phyloP scores from a whole-genome alignment of 2,113 vertebrate genomes.

The Ibidorhyncha struthersii region DNA sequence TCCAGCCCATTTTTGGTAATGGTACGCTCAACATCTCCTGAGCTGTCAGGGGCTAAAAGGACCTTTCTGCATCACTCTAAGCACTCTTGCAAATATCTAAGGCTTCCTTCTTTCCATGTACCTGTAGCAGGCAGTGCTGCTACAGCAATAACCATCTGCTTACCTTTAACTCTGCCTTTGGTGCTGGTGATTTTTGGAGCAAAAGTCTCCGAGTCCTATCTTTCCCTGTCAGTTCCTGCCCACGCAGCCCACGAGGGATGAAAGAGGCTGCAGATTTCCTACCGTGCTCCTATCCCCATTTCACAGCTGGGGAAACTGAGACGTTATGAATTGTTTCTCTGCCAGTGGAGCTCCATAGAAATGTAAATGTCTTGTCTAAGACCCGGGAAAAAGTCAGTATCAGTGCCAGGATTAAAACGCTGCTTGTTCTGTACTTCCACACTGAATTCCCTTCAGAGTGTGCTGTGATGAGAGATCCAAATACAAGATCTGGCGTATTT shows the following conservation, averaged over 20 bases:
- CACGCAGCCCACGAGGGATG: accelerated
- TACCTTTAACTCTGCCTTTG: neutral
- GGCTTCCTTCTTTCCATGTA: neutral
- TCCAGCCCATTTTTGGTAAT: neutral
- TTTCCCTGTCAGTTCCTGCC: neutral
- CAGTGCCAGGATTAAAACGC: constrained; percentile 17
- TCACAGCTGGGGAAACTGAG: constrained; percentile 23
- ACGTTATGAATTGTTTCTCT: neutral
- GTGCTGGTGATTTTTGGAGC: neutral
- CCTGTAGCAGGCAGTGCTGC: neutral
- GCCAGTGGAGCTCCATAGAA: neutral
- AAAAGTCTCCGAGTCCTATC: neutral
- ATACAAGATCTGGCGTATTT: neutral
- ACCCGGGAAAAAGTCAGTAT: neutral
- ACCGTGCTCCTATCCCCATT: neutral
- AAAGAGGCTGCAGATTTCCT: neutral
- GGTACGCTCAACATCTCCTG: neutral
- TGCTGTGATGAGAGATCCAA: neutral
- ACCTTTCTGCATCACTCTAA: neutral
- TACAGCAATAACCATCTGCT: neutral
- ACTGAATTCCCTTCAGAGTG: neutral
- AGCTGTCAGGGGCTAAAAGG: neutral
- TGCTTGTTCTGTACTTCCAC: neutral
- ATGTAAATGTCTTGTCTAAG: constrained; percentile 29
- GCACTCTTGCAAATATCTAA: neutral